phyloP scores from a whole-genome alignment of 2,888 invertebrate genomes.

The Volucella inanis region DNA sequence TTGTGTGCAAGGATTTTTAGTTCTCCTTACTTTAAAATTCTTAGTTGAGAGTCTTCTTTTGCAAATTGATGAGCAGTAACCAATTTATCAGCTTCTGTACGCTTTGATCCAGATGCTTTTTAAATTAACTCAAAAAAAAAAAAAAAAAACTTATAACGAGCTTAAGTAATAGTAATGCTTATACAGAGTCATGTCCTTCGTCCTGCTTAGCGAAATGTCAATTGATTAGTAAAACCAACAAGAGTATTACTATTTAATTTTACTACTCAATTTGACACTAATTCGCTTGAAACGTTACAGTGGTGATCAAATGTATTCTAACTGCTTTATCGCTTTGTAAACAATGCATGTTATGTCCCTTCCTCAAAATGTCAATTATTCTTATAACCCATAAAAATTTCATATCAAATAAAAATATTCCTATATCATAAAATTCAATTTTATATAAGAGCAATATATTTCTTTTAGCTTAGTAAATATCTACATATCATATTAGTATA shows the following conservation, averaged over 20 bases:
- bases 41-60: slow-evolving; percentile 54
- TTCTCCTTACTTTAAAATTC: slow-evolving; percentile 28
- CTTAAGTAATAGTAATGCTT: slow-evolving; percentile 61
- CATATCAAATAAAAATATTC: not conserved
- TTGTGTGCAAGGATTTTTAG: slow-evolving; percentile 73
- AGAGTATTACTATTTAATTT: slow-evolving; percentile 15
- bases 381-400: slow-evolving; percentile 4
- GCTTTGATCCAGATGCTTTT: slow-evolving; percentile 70
- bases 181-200: slow-evolving; percentile 59
- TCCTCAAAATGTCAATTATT: slow-evolving; percentile 51
- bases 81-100: slow-evolving; percentile 61
- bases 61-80: slow-evolving; percentile 46
- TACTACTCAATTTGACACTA: slow-evolving; percentile 46
- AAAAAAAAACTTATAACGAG: slow-evolving; percentile 44
- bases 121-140: not conserved
- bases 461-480: no score
- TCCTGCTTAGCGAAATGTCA: slow-evolving; percentile 67
- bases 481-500: no score
- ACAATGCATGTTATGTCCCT: slow-evolving; percentile 69
- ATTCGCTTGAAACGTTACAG: slow-evolving; percentile 75
- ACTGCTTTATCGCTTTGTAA: slow-evolving; percentile 71
- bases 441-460: no score
- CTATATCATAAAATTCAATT: not conserved
- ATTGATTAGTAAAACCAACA: slow-evolving; percentile 53
- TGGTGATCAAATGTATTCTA: slow-evolving; percentile 76